A percentile compares a stretch with the other conserved stretches of the same genome.
These are phyloP conservation scores for Spilogale gracilis DNA, from an alignment of 2,113 vertebrate genomes.

Conservation along the genomic window DNA sequence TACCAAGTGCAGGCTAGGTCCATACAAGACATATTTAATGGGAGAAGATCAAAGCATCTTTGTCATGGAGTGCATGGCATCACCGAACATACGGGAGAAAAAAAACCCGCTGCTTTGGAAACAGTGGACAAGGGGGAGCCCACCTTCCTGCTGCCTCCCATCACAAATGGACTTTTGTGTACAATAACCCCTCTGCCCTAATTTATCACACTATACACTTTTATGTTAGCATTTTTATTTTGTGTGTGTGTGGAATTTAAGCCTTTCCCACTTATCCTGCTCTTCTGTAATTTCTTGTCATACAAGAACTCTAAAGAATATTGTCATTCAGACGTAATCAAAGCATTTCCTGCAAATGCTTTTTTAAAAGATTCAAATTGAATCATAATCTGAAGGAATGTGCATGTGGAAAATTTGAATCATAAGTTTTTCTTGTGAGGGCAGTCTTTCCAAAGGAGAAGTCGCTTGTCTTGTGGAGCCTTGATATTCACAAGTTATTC, in stretches of 20 bases:
- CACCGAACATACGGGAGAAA: constrained; percentile 68
- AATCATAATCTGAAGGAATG: constrained; percentile 64
- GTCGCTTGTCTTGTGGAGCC: neutral
- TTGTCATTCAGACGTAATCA: constrained; percentile 64
- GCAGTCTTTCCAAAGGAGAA: constrained; percentile 24
- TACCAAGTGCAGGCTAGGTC: constrained; percentile 78
- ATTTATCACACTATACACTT: constrained; percentile 82
- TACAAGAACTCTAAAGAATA: constrained; percentile 51
- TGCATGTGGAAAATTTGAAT: constrained; percentile 59
- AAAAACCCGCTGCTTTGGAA: constrained; percentile 82
- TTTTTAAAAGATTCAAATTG: constrained; percentile 20
- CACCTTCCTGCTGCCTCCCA: constrained; percentile 81
- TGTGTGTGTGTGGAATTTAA: constrained; percentile 43
- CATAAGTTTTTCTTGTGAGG: neutral
- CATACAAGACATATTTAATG: constrained; percentile 81
- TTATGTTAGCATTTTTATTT: constrained; percentile 83
- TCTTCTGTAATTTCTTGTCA: constrained; percentile 71
- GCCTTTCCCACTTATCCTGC: constrained; percentile 41
- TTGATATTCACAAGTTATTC: neutral
- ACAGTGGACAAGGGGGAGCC: constrained; percentile 81
- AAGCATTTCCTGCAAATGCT: constrained; percentile 44
- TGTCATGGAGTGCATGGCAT: constrained; percentile 75
- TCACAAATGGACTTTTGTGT: constrained; percentile 86
- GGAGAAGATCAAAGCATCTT: constrained; percentile 83
- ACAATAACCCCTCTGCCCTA: constrained; percentile 82